Evolutionary conservation across 2,113 vertebrate genomes (phyloP), one percentile per base, ranked within the genome.

Genomic region (Aix galericulata): DNA sequence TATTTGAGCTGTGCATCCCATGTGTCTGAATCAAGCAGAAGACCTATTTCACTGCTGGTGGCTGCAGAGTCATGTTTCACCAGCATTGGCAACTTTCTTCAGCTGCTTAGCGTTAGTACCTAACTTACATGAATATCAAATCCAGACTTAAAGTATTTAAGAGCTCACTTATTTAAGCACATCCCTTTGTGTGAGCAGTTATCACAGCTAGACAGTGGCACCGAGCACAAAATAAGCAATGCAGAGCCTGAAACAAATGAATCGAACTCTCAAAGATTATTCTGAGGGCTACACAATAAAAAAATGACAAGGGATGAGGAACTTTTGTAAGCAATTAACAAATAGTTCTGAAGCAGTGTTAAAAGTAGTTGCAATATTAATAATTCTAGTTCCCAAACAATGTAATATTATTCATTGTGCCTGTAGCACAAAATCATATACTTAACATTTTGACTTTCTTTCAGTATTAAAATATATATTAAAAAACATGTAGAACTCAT

Each of bases 401-500:
- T 3, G 77, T 25, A 71, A 42, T 32, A 58, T 22, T 31, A 79
- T 91, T 72, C 68, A 83, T 83, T 22, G 25, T 23, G 27, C 23
- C 58, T 46, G 14, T 55, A 56, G 27, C n/a, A 42, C 69, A 71
- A 88, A 85, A 79, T 38, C 69, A 15, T 56, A 66, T 58, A 78
- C 94, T 85, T 87, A 82, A 76, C 53, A 44, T 92, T 95, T 92
- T 91, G 58, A 72, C 69, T 91, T 89, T 25, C 64, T 11, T 26
- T 89, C 53, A 52, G 40, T 53, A 58, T 64, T 64, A 66, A 13
- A 91, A 69, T 36, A 60, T 10, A 25, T 66, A 82, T 31, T 58
- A 89, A 91, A 88, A 56, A 23, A 60, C 38, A 77, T 9, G 20
- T 13, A 38, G 86, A 91, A 75, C 56, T 88, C 10, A 63, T 86